Evolutionary conservation across 1,140 invertebrate species (phyloP), one percentile per base, ranked within the genome.

Genomic region (Solen grandis): DNA sequence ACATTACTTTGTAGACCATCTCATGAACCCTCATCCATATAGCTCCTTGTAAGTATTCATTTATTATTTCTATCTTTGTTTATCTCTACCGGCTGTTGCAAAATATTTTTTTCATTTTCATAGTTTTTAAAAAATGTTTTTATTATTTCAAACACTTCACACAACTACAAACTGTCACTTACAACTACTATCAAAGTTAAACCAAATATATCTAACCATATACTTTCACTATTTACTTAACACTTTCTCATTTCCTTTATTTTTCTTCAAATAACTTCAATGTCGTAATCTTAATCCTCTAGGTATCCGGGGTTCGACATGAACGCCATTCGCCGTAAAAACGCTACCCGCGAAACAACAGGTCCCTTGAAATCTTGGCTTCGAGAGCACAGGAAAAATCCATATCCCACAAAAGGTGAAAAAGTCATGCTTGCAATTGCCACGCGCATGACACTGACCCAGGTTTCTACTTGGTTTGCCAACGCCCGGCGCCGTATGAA

Each of bases 341-440:
- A 99, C 92, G 98, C 97, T 2, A 99, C 98, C 2, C 94, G 97
- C 68, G 98, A 99, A 92, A 98, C 97, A 1, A 99, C 98, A 41
- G 97, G 96, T 33, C 98, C 98, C 5, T 93, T 98, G 19, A 98
- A 98, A 92, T 97, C 97, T 16, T 99, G 98, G 98, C 94, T 99
- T 5, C 98, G 98, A 91, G 97, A 99, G 90, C 98, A 99, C 94
- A 97, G 98, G 93, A 99, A 99, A 93, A 99, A 99, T 93, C 98
- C 98, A 0, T 99, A 99, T 92, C 98, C 98, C 5, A 99, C 98
- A 36, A 99, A 99, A 93, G 98, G 97, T 29, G 98, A 99, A 93
- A 99, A 99, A 93, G 98, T 99, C 81, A 99, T 99, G 97, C 94
- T 99, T 87, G 98, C 98, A 41, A 98, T 99, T 88, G 97, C 99